phyloP scores from a whole-genome alignment of 2,888 invertebrate species.

The Orthosia incerta region DNA sequence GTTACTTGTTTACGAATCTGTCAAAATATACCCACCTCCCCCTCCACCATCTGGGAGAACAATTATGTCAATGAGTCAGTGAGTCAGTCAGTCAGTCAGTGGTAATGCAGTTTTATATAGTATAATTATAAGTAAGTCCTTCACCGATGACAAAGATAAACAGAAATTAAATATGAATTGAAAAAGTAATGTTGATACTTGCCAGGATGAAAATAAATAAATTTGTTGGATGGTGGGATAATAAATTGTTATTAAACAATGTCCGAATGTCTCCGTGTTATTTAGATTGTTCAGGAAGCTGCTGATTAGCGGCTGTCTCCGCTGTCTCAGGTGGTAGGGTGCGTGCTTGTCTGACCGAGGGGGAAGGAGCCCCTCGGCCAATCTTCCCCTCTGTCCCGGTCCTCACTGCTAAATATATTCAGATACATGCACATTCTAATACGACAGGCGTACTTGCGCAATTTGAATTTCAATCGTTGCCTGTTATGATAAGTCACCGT shows the following conservation, averaged over 20 bases:
- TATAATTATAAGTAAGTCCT: no score
- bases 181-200: no score
- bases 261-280: conserved; percentile 22
- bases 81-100: no score
- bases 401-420: conserved; percentile 72
- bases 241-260: conserved; percentile 43
- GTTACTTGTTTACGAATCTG: no score
- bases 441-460: conserved; percentile 62
- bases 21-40: no score
- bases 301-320: conserved; percentile 32
- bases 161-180: no score
- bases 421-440: conserved; percentile 82
- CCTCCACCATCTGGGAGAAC: no score
- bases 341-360: conserved; percentile 13
- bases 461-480: conserved; percentile 68
- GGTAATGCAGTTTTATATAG: no score
- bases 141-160: no score
- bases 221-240: background rate
- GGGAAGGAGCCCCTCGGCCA: conserved; percentile 17
- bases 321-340: conserved; percentile 8
- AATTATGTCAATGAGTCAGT: no score
- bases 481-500: conserved; percentile 51
- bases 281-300: conserved; percentile 39
- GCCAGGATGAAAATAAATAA: conserved; percentile 17
- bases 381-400: conserved; percentile 64